Evolutionary conservation across 2,113 vertebrate genomes (phyloP).

Genomic region (Coracopsis vasa): DNA sequence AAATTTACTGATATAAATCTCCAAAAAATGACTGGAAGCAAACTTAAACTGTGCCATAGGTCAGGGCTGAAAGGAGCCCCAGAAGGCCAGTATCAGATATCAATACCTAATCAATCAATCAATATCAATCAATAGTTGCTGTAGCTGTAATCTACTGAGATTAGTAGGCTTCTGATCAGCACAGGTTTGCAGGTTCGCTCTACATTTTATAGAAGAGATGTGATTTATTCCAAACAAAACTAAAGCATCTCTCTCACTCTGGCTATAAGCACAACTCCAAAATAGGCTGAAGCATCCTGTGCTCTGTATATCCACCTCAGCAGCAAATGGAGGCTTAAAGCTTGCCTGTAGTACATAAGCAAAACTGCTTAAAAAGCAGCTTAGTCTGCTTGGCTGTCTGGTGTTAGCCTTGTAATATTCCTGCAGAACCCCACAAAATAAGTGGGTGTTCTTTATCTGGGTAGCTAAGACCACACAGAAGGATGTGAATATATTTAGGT

Average conservation of each 20-base stretch:
- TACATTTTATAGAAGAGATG: neutral
- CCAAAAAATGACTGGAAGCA: neutral
- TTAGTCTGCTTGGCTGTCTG: neutral
- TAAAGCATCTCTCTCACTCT: neutral
- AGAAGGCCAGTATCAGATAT: neutral
- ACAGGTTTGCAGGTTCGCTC: neutral
- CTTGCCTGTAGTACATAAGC: neutral
- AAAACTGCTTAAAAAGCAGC: neutral
- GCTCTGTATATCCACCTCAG: neutral
- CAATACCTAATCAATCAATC: neutral
- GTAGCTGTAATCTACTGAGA: neutral
- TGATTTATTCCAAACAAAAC: neutral
- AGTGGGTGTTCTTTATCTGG: neutral
- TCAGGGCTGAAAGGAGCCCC: neutral
- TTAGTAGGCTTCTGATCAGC: neutral
- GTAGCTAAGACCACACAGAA: neutral
- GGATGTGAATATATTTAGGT: neutral
- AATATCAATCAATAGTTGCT: neutral
- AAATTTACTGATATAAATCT: neutral
- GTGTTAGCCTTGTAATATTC: neutral
- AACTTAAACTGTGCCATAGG: neutral
- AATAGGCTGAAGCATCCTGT: neutral
- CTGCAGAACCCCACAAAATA: neutral
- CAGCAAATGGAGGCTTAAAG: neutral
- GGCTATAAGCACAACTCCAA: neutral